Evolutionary conservation across 2,113 vertebrate genomes (phyloP).

Genomic region (Dicaeum eximium): DNA sequence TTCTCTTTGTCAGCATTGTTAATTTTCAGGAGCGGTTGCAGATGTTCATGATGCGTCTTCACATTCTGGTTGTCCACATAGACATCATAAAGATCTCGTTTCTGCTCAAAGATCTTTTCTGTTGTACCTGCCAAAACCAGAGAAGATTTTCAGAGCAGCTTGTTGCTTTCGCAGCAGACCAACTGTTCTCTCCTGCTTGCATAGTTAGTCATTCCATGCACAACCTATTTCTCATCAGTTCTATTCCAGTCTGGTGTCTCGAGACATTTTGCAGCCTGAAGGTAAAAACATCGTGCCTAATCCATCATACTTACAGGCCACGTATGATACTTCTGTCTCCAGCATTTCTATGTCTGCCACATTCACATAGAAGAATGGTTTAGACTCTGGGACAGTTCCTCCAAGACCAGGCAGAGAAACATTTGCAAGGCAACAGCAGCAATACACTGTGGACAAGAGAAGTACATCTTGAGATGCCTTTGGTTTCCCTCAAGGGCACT

Average conservation of each 20-base stretch:
- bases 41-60: slow-evolving; percentile 86
- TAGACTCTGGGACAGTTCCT: slow-evolving; percentile 86
- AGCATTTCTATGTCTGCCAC: slow-evolving; percentile 92
- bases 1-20: slow-evolving; percentile 92
- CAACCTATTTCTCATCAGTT: neutral
- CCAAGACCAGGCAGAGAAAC: slow-evolving; percentile 91
- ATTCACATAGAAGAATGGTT: slow-evolving; percentile 97
- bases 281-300: neutral
- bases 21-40: slow-evolving; percentile 88
- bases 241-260: neutral
- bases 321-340: slow-evolving; percentile 91
- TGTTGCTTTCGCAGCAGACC: neutral
- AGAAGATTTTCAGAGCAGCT: neutral
- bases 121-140: slow-evolving; percentile 83
- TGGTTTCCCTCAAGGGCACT: neutral
- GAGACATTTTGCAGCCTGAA: neutral
- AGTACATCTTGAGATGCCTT: neutral
- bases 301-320: slow-evolving; percentile 87
- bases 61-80: slow-evolving; percentile 99
- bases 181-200: neutral
- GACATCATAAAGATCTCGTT: slow-evolving; percentile 91
- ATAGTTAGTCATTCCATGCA: neutral
- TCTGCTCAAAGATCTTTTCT: slow-evolving; percentile 98
- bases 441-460: slow-evolving; percentile 81
- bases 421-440: slow-evolving; percentile 95